These are phyloP conservation scores for Indri indri DNA, from an alignment of 2,113 vertebrate species.

Conservation along the genomic window DNA sequence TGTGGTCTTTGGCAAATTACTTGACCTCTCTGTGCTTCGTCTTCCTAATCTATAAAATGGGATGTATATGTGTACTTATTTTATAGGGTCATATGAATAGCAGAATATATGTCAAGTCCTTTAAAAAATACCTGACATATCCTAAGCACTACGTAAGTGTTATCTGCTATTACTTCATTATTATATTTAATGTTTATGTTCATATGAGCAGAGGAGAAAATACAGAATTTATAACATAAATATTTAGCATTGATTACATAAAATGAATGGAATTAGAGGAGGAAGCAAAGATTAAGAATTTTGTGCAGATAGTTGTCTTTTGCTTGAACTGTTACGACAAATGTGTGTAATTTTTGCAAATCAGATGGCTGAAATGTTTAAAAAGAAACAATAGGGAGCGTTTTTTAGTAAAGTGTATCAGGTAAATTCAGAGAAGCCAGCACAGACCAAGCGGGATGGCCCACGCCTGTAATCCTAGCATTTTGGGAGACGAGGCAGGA, in stretches of 20 bases:
- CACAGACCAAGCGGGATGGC: not conserved
- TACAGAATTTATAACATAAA: not conserved
- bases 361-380: not conserved
- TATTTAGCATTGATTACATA: not conserved
- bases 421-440: not conserved
- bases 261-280: not conserved
- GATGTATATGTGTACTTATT: not conserved
- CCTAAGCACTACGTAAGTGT: not conserved
- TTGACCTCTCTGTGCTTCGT: not conserved
- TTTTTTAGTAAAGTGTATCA: not conserved
- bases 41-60: not conserved
- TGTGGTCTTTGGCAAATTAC: not conserved
- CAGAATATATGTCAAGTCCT: not conserved
- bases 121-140: not conserved
- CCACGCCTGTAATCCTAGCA: no score
- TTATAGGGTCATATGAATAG: not conserved
- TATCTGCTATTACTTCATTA: not conserved
- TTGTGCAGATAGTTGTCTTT: not conserved
- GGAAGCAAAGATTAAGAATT: not conserved
- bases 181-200: not conserved
- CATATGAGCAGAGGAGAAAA: conserved; percentile 37
- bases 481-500: no score
- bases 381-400: not conserved
- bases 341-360: not conserved
- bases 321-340: not conserved